A percentile compares a stretch with the other conserved stretches of the same genome.
phyloP scores from a whole-genome alignment of 2,888 invertebrate species.

The Cryptus viduatorius region DNA sequence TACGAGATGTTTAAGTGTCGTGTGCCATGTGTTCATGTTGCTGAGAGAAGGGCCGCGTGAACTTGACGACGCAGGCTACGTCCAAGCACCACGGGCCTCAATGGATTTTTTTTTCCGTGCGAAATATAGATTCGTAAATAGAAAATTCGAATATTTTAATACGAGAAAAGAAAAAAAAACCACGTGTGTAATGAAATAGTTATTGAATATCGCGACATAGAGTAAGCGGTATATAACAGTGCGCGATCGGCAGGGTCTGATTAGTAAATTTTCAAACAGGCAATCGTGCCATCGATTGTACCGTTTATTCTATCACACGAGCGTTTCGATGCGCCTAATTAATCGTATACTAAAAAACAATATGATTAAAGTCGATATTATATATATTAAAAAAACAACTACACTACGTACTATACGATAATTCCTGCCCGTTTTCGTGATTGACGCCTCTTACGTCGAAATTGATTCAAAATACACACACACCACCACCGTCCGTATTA shows the following conservation, averaged over 20 bases:
- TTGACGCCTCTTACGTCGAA: constrained; percentile 58
- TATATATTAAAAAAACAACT: constrained; percentile 52
- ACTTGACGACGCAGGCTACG: constrained; percentile 74
- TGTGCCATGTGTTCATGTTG: constrained; percentile 76
- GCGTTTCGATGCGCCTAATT: constrained; percentile 71
- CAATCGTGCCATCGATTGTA: not conserved
- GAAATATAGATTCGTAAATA: constrained; percentile 75
- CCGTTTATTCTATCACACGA: constrained; percentile 39
- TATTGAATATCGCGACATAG: constrained; percentile 56
- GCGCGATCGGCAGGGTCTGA: not conserved
- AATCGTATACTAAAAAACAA: constrained; percentile 65
- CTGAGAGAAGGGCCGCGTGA: constrained; percentile 65
- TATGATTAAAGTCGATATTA: constrained; percentile 61
- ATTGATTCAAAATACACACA: constrained; percentile 51
- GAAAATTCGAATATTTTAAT: constrained; percentile 82
- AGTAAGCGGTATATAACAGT: not conserved
- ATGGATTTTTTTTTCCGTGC: constrained; percentile 73
- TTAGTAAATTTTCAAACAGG: not conserved
- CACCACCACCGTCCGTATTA: constrained; percentile 64
- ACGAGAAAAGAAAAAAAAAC: constrained; percentile 72
- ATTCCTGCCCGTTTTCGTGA: constrained; percentile 68
- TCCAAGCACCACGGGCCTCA: constrained; percentile 72
- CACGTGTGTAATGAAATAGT: constrained; percentile 61
- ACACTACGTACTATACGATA: constrained; percentile 42
- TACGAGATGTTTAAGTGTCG: constrained; percentile 67